These are phyloP conservation scores for Melangyna quadrimaculata DNA, from an alignment of 2,888 invertebrate species.

Conservation along the genomic window DNA sequence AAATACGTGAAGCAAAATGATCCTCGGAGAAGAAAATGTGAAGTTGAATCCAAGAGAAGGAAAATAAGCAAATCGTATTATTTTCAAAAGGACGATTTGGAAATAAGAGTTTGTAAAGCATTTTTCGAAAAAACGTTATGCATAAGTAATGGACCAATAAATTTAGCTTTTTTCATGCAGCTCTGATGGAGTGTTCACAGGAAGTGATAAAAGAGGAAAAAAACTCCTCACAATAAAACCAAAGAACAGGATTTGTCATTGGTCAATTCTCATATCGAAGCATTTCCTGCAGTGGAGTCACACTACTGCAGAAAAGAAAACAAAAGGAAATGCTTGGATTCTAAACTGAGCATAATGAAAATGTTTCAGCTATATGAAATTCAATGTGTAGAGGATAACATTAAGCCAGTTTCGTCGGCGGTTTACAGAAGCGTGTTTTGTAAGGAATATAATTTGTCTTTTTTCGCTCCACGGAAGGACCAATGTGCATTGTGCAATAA, in stretches of 20 bases:
- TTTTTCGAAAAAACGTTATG: background rate
- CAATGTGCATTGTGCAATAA: too few species aligned
- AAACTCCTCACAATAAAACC: background rate
- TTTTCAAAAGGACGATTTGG: background rate
- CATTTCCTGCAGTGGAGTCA: too few species aligned
- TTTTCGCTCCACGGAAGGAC: too few species aligned
- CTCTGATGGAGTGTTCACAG: background rate
- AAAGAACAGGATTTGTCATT: background rate
- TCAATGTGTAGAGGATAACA: background rate
- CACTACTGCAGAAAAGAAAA: background rate
- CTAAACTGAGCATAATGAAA: background rate
- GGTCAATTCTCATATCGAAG: background rate
- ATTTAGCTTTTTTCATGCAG: background rate
- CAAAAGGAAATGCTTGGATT: background rate
- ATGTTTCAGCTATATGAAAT: background rate
- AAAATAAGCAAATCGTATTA: background rate
- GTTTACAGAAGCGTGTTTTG: background rate
- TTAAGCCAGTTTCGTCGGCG: too few species aligned
- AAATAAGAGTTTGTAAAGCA: background rate
- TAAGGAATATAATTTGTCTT: background rate
- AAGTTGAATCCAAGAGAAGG: background rate
- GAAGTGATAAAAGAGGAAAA: background rate
- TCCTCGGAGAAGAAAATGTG: background rate
- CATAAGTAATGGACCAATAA: background rate
- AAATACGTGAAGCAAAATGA: background rate